Percentiles rank a stretch among this genome's conserved stretches.
Conservation (phyloP, 2,113 vertebrate species). For the Mohoua ochrocephala region DNA sequence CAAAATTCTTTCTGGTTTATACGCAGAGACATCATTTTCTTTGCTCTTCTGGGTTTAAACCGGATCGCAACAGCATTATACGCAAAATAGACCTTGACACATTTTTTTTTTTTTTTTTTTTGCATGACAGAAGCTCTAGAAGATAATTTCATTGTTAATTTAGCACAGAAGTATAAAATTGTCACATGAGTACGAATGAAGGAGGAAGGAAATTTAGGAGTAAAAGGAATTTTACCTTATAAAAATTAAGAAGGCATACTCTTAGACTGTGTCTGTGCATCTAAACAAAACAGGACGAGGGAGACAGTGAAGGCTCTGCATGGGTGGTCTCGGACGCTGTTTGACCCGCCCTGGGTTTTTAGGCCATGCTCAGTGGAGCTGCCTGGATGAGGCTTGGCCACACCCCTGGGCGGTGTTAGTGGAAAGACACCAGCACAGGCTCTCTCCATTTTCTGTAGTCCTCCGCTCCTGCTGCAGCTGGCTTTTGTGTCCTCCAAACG, state of each 20-base stretch:
- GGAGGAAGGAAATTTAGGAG: no score
- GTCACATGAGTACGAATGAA: rapidly evolving
- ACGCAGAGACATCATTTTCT: neutral
- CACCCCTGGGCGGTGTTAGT: rapidly evolving
- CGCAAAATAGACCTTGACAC: neutral
- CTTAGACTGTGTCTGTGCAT: neutral
- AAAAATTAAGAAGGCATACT: neutral
- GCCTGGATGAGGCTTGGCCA: neutral
- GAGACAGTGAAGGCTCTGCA: neutral
- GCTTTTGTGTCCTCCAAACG: neutral
- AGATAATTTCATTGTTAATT: neutral
- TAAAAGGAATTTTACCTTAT: no score
- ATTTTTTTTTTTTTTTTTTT: neutral
- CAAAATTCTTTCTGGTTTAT: neutral
- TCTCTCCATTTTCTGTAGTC: neutral
- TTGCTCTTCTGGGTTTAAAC: neutral
- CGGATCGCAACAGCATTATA: neutral
- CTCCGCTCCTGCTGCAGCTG: neutral
- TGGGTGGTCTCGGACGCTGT: neutral
- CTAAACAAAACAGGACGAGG: neutral
- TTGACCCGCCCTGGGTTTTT: rapidly evolving
- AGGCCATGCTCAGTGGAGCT: rapidly evolving
- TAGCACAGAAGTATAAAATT: neutral
- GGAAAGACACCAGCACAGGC: neutral
- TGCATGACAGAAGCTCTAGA: neutral